Evolutionary conservation across 2,888 invertebrate species (phyloP), one percentile per base, ranked within the genome.

Genomic region (Sipunculus nudus): DNA sequence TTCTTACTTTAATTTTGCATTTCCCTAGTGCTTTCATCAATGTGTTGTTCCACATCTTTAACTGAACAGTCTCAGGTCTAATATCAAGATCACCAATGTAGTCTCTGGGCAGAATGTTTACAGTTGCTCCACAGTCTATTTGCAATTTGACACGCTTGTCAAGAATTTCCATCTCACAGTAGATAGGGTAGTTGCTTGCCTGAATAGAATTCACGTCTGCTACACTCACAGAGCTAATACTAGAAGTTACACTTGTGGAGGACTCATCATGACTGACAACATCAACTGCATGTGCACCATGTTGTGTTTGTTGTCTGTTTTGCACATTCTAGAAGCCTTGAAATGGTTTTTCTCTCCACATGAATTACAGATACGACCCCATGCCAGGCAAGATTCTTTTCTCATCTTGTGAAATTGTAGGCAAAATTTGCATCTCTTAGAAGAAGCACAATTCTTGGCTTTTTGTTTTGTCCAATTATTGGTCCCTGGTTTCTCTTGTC

Each of bases 101-200:
- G n/a, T 21, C 8, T 19, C n/a, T 31, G 16, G 59, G 59, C 8
- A 59, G 21, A 16, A 32, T 28, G 25, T 58, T 58, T 21, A 58
- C 46, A 28, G 43, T 59, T 16, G 59, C 54, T 10, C 59, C 45
- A 58, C 41, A 59, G 35, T 59, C 59, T 10, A 59, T 55, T 38
- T 59, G 55, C 10, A 59, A 28, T 38, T 58, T 59, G 21, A 57
- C 29, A 6, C 47, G 35, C 16, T 35, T 31, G 49, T 49, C 26
- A 16, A 53, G 6, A 8, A 21, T n/a, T n/a, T n/a, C n/a, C n/a
- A n/a, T n/a, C n/a, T n/a, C n/a, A n/a, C n/a, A n/a, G n/a, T n/a
- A n/a, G n/a, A n/a, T n/a, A n/a, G n/a, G n/a, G n/a, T n/a, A n/a
- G n/a, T n/a, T n/a, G n/a, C n/a, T n/a, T n/a, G n/a, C n/a, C n/a